phyloP scores from a whole-genome alignment of 2,888 invertebrate genomes.

The Phaedon cochleariae region DNA sequence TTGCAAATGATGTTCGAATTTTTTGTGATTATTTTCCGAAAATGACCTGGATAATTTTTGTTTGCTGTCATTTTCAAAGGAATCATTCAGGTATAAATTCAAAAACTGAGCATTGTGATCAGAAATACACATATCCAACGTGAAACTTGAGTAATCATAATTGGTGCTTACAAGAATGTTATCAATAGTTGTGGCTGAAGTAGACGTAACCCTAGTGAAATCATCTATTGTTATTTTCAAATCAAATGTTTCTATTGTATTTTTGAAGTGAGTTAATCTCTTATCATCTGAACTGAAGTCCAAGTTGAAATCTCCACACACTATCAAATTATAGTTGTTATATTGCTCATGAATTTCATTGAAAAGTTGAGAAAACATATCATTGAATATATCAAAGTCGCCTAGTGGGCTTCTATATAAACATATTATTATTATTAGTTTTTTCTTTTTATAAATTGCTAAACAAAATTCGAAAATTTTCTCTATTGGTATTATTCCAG shows the following conservation, averaged over 20 bases:
- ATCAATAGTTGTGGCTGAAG: background rate
- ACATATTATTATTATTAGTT: background rate
- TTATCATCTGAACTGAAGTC: background rate
- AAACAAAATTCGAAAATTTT: constrained; percentile 1
- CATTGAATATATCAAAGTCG: background rate
- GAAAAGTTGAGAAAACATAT: background rate
- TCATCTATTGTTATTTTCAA: background rate
- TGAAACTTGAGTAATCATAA: background rate
- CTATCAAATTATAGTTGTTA: background rate
- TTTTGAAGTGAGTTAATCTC: background rate
- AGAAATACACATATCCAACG: background rate
- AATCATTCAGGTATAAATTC: background rate
- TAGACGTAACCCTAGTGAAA: background rate
- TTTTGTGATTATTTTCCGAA: background rate
- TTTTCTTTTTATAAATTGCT: background rate
- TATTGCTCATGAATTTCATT: background rate
- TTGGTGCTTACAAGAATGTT: background rate
- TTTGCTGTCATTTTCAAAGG: background rate
- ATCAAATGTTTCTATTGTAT: background rate
- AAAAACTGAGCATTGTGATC: constrained; percentile 5
- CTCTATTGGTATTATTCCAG: background rate
- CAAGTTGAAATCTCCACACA: background rate
- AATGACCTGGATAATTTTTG: background rate
- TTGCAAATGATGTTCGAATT: background rate
- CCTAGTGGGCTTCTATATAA: background rate